Percentiles rank a stretch among this genome's conserved stretches.
These are phyloP conservation scores for Ornithorhynchus anatinus DNA, from an alignment of 2,113 vertebrate species.

Conservation along the genomic window DNA sequence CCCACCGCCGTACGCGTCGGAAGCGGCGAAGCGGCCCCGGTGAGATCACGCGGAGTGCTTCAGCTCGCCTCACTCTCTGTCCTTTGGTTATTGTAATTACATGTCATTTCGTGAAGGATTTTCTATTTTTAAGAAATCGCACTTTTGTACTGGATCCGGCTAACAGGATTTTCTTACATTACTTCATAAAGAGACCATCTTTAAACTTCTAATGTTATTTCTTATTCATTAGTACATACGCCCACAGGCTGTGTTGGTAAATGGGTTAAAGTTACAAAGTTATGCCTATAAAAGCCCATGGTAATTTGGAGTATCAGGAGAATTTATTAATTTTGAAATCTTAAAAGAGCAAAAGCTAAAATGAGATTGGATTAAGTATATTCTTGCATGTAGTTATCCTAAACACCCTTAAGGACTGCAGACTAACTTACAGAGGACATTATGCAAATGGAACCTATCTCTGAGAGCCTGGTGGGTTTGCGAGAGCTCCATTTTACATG, in stretches of 20 bases:
- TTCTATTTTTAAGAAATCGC: slow-evolving; percentile 97
- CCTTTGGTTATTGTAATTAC: slow-evolving; percentile 90
- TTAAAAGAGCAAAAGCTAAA: slow-evolving; percentile 95
- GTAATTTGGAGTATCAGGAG: slow-evolving; percentile 94
- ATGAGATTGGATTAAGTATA: slow-evolving; percentile 99
- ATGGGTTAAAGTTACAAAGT: slow-evolving; percentile 99
- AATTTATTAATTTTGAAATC: slow-evolving; percentile 99
- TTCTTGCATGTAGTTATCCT: slow-evolving; percentile 97
- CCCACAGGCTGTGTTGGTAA: slow-evolving; percentile 96
- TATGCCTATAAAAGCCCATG: slow-evolving; percentile 94
- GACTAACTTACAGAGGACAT: slow-evolving; percentile 96
- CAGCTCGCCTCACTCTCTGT: slow-evolving; percentile 80
- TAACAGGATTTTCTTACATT: slow-evolving; percentile 99
- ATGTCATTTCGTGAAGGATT: slow-evolving; percentile 86
- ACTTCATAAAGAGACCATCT: slow-evolving; percentile 99
- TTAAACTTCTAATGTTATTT: slow-evolving; percentile 99
- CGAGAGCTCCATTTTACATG: slow-evolving; percentile 87
- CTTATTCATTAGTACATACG: slow-evolving; percentile 99
- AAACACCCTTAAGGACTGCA: slow-evolving; percentile 95
- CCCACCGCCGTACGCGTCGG: slow-evolving; percentile 74
- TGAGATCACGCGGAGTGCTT: slow-evolving; percentile 77
- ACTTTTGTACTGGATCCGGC: slow-evolving; percentile 99
- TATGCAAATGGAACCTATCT: slow-evolving; percentile 95
- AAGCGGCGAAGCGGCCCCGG: slow-evolving; percentile 73
- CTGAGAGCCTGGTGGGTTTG: slow-evolving; percentile 83